Evolutionary conservation across 1,140 invertebrate species (phyloP), one percentile per base, ranked within the genome.

Genomic region (Drosophila oshimai): DNA sequence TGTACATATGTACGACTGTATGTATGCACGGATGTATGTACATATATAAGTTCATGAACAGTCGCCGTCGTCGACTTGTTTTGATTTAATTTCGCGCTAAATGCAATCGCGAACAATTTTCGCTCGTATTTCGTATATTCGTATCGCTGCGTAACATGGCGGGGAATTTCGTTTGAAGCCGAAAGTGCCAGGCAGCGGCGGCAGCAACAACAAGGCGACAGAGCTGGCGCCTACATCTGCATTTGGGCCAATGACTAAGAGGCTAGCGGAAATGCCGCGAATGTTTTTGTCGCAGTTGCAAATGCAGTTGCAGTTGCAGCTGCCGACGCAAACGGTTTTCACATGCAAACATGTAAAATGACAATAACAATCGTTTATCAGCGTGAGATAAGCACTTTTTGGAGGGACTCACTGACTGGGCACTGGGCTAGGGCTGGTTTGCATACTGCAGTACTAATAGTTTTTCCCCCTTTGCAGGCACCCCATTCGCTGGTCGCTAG

Each of bases 81-180:
- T 86, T 84, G 79, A 84, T 84, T 86, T 84, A 74, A 84, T 84
- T 84, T 84, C 80, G 79, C 79, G 79, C 75, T 79, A 84, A 84
- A 84, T 86, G 80, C 80, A 84, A 86, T 86, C 54, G 79, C 74
- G 54, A 79, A 81, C 73, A 75, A 65, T 84, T 78, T 78, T 64
- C 44, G 26, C 58, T 64, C 58, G 61, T 31, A 20, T 20, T 29
- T 15, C 46, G 15, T 18, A 22, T 37, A 7, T n/a, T 12, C 7
- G 55, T 41, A 64, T 39, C 60, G 61, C 78, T 83, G 76, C 76
- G 76, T 80, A 80, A 80, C 76, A 80, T 83, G 74, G 57, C 79
- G 80, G 79, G 79, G 79, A 83, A 83, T 83, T 80, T 83, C 76
- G 80, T 83, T 83, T 83, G 80, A 86, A 83, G 79, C 74, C 36